Evolutionary conservation across 1,140 invertebrate genomes (phyloP).

Genomic region (Vanessa atalanta): DNA sequence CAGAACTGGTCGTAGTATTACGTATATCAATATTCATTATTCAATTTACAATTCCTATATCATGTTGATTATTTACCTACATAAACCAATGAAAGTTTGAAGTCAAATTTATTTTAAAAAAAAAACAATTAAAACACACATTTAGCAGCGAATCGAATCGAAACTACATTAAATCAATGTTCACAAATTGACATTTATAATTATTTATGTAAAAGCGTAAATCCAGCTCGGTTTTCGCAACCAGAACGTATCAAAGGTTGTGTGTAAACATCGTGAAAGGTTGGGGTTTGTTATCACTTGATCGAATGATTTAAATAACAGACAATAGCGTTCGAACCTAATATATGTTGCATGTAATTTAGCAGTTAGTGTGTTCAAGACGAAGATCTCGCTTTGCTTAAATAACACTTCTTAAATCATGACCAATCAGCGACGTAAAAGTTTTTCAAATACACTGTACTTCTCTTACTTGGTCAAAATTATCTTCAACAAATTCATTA

Average conservation of each 20-base stretch:
- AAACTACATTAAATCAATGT: slow-evolving; percentile 27
- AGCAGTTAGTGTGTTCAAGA: slow-evolving; percentile 8
- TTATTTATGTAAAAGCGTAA: slow-evolving; percentile 40
- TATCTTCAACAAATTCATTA: background rate
- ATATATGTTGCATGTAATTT: slow-evolving; percentile 30
- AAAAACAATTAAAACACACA: background rate
- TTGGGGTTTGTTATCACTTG: slow-evolving; percentile 64
- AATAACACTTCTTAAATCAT: background rate
- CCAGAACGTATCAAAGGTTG: slow-evolving; percentile 50
- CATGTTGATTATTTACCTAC: too few relatives aligned
- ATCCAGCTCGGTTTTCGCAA: slow-evolving; percentile 38
- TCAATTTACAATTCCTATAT: too few relatives aligned
- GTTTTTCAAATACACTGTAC: background rate
- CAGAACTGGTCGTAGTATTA: too few relatives aligned
- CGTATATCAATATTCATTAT: too few relatives aligned
- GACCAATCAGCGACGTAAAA: background rate
- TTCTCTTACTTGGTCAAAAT: background rate
- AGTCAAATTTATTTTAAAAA: too few relatives aligned
- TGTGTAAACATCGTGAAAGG: slow-evolving; percentile 74
- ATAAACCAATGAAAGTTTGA: too few relatives aligned
- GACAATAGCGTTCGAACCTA: slow-evolving; percentile 39
- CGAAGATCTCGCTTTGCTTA: background rate
- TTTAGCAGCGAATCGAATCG: slow-evolving; percentile 15
- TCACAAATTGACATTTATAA: slow-evolving; percentile 45
- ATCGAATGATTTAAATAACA: slow-evolving; percentile 74